These are phyloP conservation scores for Hypotaenidia okinawae DNA, from an alignment of 2,797 vertebrate species.

Conservation along the genomic window DNA sequence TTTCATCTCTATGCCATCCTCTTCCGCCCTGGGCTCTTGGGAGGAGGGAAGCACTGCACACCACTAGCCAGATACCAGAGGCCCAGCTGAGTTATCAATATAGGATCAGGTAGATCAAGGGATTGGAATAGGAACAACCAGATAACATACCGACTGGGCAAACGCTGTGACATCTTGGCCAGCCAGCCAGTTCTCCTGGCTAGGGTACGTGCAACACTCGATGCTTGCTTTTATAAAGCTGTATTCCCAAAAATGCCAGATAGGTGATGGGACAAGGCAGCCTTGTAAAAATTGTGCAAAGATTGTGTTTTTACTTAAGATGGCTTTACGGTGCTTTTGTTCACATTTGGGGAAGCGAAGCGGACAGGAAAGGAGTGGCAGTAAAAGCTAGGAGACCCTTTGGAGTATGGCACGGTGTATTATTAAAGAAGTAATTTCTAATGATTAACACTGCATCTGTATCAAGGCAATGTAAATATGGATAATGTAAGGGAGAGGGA, in stretches of 20 bases:
- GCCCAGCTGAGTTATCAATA: background rate
- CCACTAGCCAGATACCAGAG: background rate
- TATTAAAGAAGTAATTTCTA: background rate
- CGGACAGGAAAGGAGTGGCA: background rate
- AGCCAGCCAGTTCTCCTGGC: background rate
- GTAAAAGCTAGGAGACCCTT: background rate
- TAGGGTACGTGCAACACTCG: background rate
- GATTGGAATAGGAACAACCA: background rate
- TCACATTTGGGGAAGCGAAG: background rate
- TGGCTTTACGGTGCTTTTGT: background rate
- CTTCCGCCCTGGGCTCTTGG: background rate
- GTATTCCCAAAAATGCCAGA: background rate
- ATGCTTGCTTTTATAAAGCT: background rate
- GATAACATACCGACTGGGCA: background rate
- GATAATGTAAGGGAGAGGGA: background rate
- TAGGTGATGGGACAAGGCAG: background rate
- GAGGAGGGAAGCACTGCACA: background rate
- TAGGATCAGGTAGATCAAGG: background rate
- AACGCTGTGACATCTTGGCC: background rate
- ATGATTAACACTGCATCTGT: background rate
- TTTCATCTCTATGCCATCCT: background rate
- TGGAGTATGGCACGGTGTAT: background rate
- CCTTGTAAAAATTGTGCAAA: background rate
- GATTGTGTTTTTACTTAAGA: background rate
- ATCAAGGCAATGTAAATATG: background rate